phyloP scores from a whole-genome alignment of 1,140 invertebrate genomes.

The Neodiprion pinetum region DNA sequence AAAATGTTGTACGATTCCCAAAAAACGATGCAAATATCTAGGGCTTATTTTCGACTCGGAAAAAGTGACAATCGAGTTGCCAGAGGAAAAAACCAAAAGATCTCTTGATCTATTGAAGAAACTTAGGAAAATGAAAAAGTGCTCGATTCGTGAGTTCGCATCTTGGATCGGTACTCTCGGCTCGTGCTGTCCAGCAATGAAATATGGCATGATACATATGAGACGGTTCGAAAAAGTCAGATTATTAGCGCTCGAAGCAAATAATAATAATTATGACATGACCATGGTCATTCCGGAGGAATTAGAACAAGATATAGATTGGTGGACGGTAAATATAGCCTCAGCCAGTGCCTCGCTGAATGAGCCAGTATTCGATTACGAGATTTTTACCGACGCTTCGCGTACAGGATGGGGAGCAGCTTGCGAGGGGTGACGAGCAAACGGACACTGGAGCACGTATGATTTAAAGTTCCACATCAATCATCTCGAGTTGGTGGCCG shows the following conservation, averaged over 20 bases:
- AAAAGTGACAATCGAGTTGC: slow-evolving; percentile 18
- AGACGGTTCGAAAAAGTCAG: slow-evolving; percentile 9
- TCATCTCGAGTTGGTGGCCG: slow-evolving; percentile 23
- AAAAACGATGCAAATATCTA: slow-evolving; percentile 19
- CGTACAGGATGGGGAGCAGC: slow-evolving; percentile 15
- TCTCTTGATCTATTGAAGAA: slow-evolving; percentile 1
- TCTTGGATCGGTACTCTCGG: slow-evolving; percentile 18
- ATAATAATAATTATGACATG: slow-evolving; percentile 6
- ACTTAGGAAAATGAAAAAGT: slow-evolving; percentile 2
- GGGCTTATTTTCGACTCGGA: slow-evolving; percentile 20
- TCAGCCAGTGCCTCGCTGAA: not conserved
- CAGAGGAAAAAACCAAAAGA: slow-evolving; percentile 15
- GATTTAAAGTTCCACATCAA: slow-evolving; percentile 22
- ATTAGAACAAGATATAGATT: slow-evolving; percentile 12
- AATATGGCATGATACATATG: slow-evolving; percentile 10
- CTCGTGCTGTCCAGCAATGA: slow-evolving; percentile 8
- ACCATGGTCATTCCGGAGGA: slow-evolving; percentile 13
- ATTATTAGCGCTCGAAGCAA: slow-evolving; percentile 4
- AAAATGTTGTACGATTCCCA: slow-evolving; percentile 20
- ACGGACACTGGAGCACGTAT: slow-evolving; percentile 24
- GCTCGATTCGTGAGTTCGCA: slow-evolving; percentile 23
- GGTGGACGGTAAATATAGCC: slow-evolving; percentile 19
- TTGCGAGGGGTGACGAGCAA: not conserved
- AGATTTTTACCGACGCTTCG: slow-evolving; percentile 25
- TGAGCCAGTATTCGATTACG: not conserved